phyloP scores from a whole-genome alignment of 2,113 vertebrate genomes.

The Oncorhynchus clarkii region DNA sequence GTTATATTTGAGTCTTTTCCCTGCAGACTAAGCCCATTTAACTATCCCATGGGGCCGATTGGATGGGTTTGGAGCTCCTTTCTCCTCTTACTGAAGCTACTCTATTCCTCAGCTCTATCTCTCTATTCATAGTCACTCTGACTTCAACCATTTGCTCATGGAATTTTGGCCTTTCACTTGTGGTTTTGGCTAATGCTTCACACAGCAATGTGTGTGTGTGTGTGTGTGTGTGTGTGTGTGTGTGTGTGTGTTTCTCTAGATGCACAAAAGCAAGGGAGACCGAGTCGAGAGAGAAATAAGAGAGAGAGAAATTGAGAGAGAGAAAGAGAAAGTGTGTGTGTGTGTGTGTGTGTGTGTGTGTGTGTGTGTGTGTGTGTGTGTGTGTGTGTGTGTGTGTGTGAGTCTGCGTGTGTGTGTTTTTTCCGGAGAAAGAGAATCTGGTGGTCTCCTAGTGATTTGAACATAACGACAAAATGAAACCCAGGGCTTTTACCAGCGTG shows the following conservation, averaged over 20 bases:
- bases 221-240: slow-evolving; percentile 2
- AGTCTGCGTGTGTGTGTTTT: background rate
- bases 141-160: slow-evolving; percentile 79
- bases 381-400: no score
- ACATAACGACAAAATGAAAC: slow-evolving; percentile 82
- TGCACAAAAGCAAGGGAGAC: slow-evolving; percentile 7
- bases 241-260: slow-evolving; percentile 11
- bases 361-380: no score
- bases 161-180: slow-evolving; percentile 80
- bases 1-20: slow-evolving; percentile 55
- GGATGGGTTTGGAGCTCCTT: slow-evolving; percentile 48
- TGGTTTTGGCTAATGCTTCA: slow-evolving; percentile 85
- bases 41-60: slow-evolving; percentile 41
- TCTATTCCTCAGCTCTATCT: slow-evolving; percentile 51
- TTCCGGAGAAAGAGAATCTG: slow-evolving; percentile 69
- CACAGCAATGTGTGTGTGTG: slow-evolving; percentile 59
- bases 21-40: slow-evolving; percentile 50
- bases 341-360: no score
- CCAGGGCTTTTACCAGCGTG: slow-evolving; percentile 72
- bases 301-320: background rate
- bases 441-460: slow-evolving; percentile 79
- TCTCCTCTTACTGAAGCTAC: slow-evolving; percentile 55
- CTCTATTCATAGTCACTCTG: slow-evolving; percentile 62
- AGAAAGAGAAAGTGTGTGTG: background rate
- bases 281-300: background rate